Conservation (phyloP, 1,140 invertebrate genomes). For the Homarus americanus region DNA sequence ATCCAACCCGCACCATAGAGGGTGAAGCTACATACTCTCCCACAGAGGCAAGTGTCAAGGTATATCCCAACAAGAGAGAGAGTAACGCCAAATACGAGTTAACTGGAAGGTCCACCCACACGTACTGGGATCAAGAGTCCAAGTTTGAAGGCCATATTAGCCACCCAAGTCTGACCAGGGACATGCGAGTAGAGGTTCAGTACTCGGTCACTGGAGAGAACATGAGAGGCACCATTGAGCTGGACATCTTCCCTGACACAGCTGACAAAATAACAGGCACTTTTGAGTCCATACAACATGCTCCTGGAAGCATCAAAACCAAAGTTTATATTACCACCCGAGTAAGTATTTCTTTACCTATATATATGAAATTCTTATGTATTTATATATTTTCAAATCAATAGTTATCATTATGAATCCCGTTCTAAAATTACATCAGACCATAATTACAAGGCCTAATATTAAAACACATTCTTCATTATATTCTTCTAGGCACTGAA, state of each 20-base stretch:
- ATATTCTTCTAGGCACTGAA: too few relatives aligned
- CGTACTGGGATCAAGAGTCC: not conserved
- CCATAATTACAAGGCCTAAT: too few relatives aligned
- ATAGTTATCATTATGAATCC: too few relatives aligned
- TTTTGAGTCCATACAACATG: too few relatives aligned
- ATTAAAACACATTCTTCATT: too few relatives aligned
- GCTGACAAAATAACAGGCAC: constrained; percentile 3
- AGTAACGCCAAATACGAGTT: constrained; percentile 19
- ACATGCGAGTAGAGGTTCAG: not conserved
- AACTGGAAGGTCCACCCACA: not conserved
- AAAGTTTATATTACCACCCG: too few relatives aligned
- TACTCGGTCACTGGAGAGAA: not conserved
- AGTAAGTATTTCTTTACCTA: too few relatives aligned
- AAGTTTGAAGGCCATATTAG: not conserved
- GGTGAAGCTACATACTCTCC: not conserved
- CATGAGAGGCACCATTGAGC: not conserved
- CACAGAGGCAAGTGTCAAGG: not conserved
- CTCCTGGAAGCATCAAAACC: too few relatives aligned
- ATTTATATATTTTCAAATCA: too few relatives aligned
- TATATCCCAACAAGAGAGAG: constrained; percentile 9
- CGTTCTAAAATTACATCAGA: too few relatives aligned
- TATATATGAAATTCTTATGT: too few relatives aligned
- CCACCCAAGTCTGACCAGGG: constrained; percentile 12
- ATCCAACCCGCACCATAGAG: not conserved
- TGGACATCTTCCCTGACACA: constrained; percentile 14